Conservation (phyloP, 2,113 vertebrate species). For the Hemiprocne comata region DNA sequence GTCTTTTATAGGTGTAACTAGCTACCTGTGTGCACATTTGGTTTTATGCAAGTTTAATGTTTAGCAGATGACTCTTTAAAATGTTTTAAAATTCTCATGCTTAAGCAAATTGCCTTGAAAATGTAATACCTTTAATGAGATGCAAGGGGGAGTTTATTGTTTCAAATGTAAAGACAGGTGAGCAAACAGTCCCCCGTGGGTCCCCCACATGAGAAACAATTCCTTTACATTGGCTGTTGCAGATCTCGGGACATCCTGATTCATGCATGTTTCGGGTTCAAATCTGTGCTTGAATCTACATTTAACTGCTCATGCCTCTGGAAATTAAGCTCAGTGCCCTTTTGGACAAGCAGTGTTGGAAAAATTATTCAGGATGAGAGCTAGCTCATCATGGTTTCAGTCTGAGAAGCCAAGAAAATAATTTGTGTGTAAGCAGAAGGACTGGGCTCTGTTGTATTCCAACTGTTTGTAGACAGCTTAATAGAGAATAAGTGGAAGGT, state of each 20-base stretch:
- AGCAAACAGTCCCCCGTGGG: neutral
- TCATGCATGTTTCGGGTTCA: neutral
- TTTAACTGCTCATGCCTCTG: neutral
- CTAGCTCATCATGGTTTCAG: neutral
- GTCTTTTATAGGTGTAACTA: neutral
- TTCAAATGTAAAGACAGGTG: neutral
- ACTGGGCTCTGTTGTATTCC: neutral
- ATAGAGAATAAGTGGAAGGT: neutral
- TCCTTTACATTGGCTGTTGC: neutral
- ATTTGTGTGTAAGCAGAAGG: slow-evolving; percentile 15
- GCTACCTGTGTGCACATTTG: neutral
- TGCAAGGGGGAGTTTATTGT: neutral
- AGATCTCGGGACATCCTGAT: neutral
- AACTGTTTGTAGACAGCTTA: slow-evolving; percentile 10
- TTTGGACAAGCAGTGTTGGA: neutral
- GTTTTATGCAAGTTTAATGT: neutral
- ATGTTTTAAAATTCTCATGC: neutral
- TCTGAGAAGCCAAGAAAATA: slow-evolving; percentile 52
- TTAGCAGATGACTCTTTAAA: neutral
- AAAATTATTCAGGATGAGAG: slow-evolving; percentile 16
- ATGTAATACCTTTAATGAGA: neutral
- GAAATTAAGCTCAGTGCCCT: neutral
- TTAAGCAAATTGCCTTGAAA: neutral
- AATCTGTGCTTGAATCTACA: neutral
- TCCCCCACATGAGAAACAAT: neutral